Evolutionary conservation across 2,888 invertebrate species (phyloP).

Genomic region (Cheilosia grossa): DNA sequence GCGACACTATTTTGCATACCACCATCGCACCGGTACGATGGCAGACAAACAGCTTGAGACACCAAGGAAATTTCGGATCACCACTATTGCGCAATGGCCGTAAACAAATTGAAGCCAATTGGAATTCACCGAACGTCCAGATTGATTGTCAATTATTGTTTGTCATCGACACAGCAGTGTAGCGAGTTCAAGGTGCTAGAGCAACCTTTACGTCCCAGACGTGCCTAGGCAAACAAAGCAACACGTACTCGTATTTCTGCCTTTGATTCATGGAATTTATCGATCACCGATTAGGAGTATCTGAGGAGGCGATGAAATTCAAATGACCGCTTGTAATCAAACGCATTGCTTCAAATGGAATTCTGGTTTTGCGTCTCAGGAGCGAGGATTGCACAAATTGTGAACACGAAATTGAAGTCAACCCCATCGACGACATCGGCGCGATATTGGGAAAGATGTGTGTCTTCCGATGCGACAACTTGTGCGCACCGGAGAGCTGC

Average conservation of each 20-base stretch:
- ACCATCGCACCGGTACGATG: constrained; percentile 1
- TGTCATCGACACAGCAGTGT: constrained; percentile 15
- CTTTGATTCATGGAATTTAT: constrained; percentile 23
- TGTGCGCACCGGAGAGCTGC: constrained; percentile 18
- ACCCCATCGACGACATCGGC: constrained; percentile 13
- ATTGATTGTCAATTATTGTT: constrained; percentile 67
- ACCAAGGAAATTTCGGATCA: constrained; percentile 44
- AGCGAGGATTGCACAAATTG: constrained; percentile 8
- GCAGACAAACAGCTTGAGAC: constrained; percentile 2
- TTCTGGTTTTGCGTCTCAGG: not conserved
- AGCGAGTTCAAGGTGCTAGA: constrained; percentile 68
- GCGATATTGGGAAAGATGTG: constrained; percentile 48
- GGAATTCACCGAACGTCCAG: constrained; percentile 60
- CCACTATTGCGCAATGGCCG: constrained; percentile 62
- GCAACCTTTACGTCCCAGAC: constrained; percentile 67
- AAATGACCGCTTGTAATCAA: constrained; percentile 1
- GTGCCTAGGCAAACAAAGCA: constrained; percentile 16
- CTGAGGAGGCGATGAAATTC: constrained; percentile 16
- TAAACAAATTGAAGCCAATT: constrained; percentile 58
- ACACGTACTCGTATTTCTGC: constrained; percentile 13
- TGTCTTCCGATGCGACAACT: constrained; percentile 54
- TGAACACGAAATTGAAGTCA: not conserved
- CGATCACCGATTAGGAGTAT: constrained; percentile 34
- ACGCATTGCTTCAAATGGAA: not conserved
- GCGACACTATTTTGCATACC: constrained; percentile 38